phyloP scores from a whole-genome alignment of 2,888 invertebrate genomes.

The Drosophila rellima region DNA sequence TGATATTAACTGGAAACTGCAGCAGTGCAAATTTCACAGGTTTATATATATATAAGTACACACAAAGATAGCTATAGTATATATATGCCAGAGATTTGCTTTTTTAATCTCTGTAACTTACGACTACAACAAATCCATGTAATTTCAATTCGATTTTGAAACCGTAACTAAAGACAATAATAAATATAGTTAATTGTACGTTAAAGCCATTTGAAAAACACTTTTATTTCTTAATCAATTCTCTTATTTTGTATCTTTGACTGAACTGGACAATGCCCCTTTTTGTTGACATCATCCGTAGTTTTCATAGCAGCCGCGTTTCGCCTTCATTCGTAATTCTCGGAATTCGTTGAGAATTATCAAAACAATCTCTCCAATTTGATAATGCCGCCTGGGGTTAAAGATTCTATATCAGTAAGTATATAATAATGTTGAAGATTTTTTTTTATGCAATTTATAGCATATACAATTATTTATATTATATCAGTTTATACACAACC shows the following conservation, averaged over 20 bases:
- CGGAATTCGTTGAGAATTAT: conserved; percentile 2
- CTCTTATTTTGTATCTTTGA: not conserved
- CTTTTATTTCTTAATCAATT: conserved; percentile 1
- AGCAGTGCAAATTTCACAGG: conserved; percentile 3
- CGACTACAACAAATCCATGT: conserved; percentile 22
- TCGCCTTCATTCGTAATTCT: conserved; percentile 1
- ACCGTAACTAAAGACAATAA: conserved; percentile 74
- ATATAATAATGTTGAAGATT: not conserved
- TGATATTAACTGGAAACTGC: not conserved
- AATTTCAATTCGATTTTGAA: conserved; percentile 49
- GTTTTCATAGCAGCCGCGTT: conserved; percentile 2
- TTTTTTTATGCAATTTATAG: too few species aligned
- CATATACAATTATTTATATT: too few species aligned
- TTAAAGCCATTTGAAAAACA: conserved; percentile 39
- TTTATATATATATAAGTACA: conserved; percentile 15
- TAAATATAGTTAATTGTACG: conserved; percentile 69
- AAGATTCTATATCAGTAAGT: conserved; percentile 5
- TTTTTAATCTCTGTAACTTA: conserved; percentile 49
- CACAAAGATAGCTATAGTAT: conserved; percentile 6
- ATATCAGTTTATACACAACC: too few species aligned
- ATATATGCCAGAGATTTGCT: conserved; percentile 42
- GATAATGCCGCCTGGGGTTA: not conserved
- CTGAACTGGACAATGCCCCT: not conserved
- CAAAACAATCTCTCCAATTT: not conserved
- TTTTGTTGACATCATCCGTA: not conserved